These are phyloP conservation scores for Stenopsyche tienmushanensis DNA, from an alignment of 1,140 invertebrate genomes.

Conservation along the genomic window DNA sequence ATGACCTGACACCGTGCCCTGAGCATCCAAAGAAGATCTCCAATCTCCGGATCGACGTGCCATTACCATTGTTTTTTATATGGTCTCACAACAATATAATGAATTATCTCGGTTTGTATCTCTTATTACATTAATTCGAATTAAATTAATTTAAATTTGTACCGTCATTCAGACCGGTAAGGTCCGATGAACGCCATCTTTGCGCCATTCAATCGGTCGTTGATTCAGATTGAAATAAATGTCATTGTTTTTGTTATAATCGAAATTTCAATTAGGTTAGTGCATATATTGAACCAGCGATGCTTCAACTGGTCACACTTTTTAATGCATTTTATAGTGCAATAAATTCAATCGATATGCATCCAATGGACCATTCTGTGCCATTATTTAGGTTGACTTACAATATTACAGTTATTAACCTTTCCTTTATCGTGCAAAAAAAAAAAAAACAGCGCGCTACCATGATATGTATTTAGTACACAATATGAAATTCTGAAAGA, in stretches of 20 bases:
- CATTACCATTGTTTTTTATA: neutral
- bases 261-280: constrained; percentile 38
- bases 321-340: no score
- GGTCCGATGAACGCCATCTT: neutral
- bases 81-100: neutral
- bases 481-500: no score
- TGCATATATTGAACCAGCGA: constrained; percentile 17
- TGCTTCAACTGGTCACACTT: neutral
- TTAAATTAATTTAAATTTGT: constrained; percentile 33
- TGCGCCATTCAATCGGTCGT: constrained; percentile 12
- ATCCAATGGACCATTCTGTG: no score
- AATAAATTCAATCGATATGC: no score
- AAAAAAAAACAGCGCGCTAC: no score
- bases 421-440: no score
- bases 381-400: no score
- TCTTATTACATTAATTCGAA: constrained; percentile 23
- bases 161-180: constrained; percentile 20
- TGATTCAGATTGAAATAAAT: constrained; percentile 39
- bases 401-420: no score
- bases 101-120: constrained; percentile 1
- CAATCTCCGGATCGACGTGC: neutral
- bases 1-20: no score
- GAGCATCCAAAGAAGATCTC: no score
- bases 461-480: no score
- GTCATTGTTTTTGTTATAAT: constrained; percentile 39